Evolutionary conservation across 2,888 invertebrate genomes (phyloP).

Genomic region (Aphodius granarius): DNA sequence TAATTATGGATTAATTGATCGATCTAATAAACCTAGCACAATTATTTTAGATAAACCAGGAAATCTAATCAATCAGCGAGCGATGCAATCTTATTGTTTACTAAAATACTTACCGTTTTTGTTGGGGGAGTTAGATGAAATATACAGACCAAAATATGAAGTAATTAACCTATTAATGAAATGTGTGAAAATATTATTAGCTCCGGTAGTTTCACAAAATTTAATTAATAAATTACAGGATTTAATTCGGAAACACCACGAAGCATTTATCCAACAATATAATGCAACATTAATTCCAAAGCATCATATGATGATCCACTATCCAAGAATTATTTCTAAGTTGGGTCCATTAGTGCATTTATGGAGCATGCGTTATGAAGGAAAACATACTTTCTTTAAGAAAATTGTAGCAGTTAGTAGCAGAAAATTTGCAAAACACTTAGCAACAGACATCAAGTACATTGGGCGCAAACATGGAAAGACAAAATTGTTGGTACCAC

Average conservation of each 20-base stretch:
- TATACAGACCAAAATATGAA: not conserved
- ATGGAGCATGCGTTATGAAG: no score
- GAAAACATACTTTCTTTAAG: no score
- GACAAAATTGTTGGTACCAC: no score
- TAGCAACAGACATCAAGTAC: no score
- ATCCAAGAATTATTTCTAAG: no score
- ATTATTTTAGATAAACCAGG: not conserved
- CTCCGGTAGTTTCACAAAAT: not conserved
- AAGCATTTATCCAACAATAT: not conserved
- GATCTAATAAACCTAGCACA: slow-evolving; percentile 1
- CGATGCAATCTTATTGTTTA: not conserved
- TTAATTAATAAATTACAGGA: not conserved
- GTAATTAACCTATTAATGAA: not conserved
- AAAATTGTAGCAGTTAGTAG: no score
- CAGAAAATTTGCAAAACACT: no score
- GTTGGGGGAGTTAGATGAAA: not conserved
- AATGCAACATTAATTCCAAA: no score
- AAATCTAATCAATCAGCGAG: not conserved
- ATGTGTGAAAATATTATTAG: not conserved
- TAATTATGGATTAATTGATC: not conserved
- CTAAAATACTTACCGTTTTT: not conserved
- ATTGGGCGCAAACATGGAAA: no score
- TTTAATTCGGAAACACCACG: not conserved
- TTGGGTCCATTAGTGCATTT: no score
- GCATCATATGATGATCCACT: no score